Evolutionary conservation across 2,888 invertebrate species (phyloP).

Genomic region (Uropetala carovei): DNA sequence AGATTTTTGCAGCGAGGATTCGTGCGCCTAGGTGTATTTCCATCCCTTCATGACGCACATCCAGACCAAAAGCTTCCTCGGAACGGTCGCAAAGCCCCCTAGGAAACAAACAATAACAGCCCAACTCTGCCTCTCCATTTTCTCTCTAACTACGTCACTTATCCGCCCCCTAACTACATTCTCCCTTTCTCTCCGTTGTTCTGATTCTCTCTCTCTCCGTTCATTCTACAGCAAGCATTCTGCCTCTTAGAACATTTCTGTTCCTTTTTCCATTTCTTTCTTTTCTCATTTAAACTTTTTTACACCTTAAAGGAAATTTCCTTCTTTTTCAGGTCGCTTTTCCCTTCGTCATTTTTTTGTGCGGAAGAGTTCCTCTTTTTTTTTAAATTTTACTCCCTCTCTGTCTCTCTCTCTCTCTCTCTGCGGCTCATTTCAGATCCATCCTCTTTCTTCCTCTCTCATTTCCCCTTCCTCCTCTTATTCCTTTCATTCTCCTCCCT

Average conservation of each 20-base stretch:
- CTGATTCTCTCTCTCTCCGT: background rate
- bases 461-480: background rate
- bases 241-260: no score
- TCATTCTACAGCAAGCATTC: background rate
- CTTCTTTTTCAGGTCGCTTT: no score
- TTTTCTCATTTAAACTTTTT: no score
- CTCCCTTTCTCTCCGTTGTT: background rate
- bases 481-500: background rate
- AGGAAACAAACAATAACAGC: slow-evolving; percentile 51
- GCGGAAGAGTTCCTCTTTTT: no score
- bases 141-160: background rate
- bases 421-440: no score
- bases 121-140: background rate
- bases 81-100: slow-evolving; percentile 40
- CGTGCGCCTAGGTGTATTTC: background rate
- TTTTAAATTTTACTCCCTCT: no score
- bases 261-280: no score
- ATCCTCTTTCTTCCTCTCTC: background rate
- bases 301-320: no score
- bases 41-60: background rate
- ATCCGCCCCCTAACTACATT: background rate
- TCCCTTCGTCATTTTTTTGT: no score
- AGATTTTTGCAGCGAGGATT: no score
- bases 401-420: no score
- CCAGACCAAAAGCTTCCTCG: background rate